Conservation (phyloP, 2,888 invertebrate genomes). For the Athalia rosae region DNA sequence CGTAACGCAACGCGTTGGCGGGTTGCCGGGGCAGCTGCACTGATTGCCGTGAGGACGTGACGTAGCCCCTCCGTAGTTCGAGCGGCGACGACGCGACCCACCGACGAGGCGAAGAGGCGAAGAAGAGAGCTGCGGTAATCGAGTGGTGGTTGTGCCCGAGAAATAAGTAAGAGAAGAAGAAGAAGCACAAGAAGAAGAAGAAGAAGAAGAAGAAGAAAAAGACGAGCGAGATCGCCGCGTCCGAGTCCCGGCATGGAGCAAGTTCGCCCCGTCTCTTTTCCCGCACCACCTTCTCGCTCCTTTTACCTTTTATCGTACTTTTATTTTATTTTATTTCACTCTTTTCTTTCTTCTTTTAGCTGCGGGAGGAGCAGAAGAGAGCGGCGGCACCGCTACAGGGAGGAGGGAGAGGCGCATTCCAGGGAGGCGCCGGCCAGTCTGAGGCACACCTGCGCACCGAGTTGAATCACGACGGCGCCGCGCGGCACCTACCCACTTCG, state of each 20-base stretch:
- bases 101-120: not conserved
- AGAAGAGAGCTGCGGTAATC: not conserved
- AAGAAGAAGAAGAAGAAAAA: conserved; percentile 15
- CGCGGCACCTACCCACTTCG: conserved; percentile 47
- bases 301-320: not conserved
- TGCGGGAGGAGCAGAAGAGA: conserved; percentile 23
- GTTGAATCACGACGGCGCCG: conserved; percentile 70
- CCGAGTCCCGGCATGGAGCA: not conserved
- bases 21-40: conserved; percentile 68
- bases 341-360: not conserved
- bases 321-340: not conserved
- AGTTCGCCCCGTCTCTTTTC: not conserved
- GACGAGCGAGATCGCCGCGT: conserved; percentile 24
- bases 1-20: conserved; percentile 62
- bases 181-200: conserved; percentile 19
- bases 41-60: conserved; percentile 69
- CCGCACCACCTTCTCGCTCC: conserved; percentile 7
- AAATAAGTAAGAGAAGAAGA: conserved; percentile 43
- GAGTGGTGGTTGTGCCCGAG: conserved; percentile 11
- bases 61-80: conserved; percentile 52
- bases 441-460: conserved; percentile 72
- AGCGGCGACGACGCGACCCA: not conserved
- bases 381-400: conserved; percentile 24
- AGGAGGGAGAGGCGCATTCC: conserved; percentile 65
- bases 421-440: conserved; percentile 72